Base-by-base conservation (phyloP, 1,140 invertebrate species). In the Eciton burchellii region DNA sequence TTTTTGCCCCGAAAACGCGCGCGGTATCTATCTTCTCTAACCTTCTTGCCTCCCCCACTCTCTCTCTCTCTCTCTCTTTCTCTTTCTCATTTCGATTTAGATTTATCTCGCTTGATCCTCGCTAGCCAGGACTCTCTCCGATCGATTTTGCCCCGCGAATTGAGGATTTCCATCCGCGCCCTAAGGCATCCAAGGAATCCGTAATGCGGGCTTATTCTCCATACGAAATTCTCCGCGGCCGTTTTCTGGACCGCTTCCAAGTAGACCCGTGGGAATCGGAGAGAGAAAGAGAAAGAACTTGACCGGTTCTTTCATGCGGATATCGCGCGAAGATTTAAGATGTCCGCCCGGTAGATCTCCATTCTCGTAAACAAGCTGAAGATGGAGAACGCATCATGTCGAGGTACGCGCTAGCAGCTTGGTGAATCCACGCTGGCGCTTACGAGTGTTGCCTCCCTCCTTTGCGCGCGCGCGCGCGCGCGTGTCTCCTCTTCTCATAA, bases 111-210 rank as follows among this genome's bases (percentile, higher is more conserved):
- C 14, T 43, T 29, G 35, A 35, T 12, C 45, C 54, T 29, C 62
- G 35, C 16, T 62, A 77, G 73, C 49, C 26, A n/a, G n/a, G n/a
- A n/a, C 74, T 29, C 35, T 11, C 63, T 77, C 12, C 74, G 41
- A 79, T 79, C 74, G 74, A 79, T 79, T 11, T 35, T 35, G 41
- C 35, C 63, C 70, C 63, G 29, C 74, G 74, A 68, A 70, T 79
- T 56, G 63, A 79, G 35, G 52, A 79, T 79, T 54, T 45, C 49
- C 49, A 35, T 45, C 41, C 56, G 49, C 6, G 2, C 52, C 63
- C 35, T 63, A 79, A 79, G 62, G 29, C 68, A 56, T 45, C 63
- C 63, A 68, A 79, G 70, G 68, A 70, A 35, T n/a, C 9, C n/a
- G n/a, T n/a, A n/a, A n/a, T 35, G 52, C 47, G 74, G 52, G 35